These are phyloP conservation scores for Mylabris sibirica DNA, from an alignment of 2,888 invertebrate genomes.

Conservation along the genomic window DNA sequence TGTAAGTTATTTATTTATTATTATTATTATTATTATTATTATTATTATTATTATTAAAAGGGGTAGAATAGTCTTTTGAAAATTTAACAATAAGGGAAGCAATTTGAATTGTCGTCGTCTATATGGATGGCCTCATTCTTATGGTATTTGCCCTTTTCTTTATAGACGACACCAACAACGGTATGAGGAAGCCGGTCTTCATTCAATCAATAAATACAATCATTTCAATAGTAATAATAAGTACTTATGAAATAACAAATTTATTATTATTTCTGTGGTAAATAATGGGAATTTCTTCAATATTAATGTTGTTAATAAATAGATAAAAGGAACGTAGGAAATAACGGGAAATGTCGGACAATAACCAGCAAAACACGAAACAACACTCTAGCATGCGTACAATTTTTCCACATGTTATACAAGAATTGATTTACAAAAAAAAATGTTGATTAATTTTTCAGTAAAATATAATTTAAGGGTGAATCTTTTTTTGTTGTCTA, in stretches of 20 bases:
- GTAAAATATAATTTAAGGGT: background rate
- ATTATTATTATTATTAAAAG: background rate
- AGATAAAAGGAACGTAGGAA: background rate
- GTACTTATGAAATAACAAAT: background rate
- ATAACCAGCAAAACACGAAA: background rate
- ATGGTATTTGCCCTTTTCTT: constrained; percentile 6
- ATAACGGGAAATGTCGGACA: constrained; percentile 1
- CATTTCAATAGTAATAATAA: background rate
- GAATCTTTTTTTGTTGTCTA: too few species aligned
- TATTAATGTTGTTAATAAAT: background rate
- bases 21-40: background rate
- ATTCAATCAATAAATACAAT: background rate
- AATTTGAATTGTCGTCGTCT: background rate
- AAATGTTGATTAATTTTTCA: background rate
- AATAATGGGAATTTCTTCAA: too few species aligned
- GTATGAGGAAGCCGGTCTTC: constrained; percentile 1
- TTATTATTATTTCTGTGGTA: background rate
- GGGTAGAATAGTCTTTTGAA: too few species aligned
- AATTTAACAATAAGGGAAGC: background rate
- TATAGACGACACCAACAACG: background rate
- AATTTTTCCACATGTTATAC: background rate
- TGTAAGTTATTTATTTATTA: background rate
- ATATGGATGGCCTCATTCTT: background rate
- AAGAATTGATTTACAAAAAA: too few species aligned
- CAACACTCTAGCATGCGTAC: background rate